Percentiles rank a stretch among this genome's conserved stretches.
Conservation (phyloP, 2,797 vertebrate species). For the Muraenolepis orangiensis region DNA sequence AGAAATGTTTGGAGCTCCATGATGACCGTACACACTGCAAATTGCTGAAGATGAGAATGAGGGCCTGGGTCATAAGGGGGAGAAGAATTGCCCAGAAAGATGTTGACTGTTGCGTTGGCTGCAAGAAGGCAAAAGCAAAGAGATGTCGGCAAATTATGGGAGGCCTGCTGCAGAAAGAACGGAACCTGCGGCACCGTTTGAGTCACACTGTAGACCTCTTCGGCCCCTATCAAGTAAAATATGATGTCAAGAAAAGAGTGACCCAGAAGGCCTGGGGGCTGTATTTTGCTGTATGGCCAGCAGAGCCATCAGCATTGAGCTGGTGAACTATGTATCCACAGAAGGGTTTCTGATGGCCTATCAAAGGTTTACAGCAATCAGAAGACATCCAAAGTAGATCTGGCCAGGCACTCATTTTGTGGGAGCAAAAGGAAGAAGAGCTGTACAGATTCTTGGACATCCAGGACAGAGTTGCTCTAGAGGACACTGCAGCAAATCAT, state of each 20-base stretch:
- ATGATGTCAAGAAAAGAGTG: conserved; percentile 26
- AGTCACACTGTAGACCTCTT: conserved; percentile 29
- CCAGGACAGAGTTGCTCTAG: too few species aligned
- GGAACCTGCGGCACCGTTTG: too few species aligned
- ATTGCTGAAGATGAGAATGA: conserved; percentile 22
- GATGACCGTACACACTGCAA: too few species aligned
- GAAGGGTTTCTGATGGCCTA: conserved; percentile 20
- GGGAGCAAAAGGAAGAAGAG: conserved; percentile 13
- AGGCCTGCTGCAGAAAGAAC: too few species aligned
- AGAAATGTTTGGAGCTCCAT: too few species aligned
- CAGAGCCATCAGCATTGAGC: conserved; percentile 11
- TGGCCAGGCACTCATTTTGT: conserved; percentile 16
- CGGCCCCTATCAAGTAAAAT: conserved; percentile 28
- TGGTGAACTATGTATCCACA: not conserved
- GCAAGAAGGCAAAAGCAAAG: too few species aligned
- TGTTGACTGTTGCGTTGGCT: conserved; percentile 12
- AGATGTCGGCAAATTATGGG: too few species aligned
- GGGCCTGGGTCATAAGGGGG: conserved; percentile 28
- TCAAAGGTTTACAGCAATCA: not conserved
- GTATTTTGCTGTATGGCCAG: conserved; percentile 28
- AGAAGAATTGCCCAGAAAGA: conserved; percentile 17
- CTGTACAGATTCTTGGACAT: conserved; percentile 9
- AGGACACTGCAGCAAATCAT: too few species aligned
- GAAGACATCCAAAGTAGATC: conserved; percentile 22
- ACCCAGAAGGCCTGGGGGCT: conserved; percentile 17